Conservation (phyloP, 1,140 invertebrate species). For the Triops longicaudatus region DNA sequence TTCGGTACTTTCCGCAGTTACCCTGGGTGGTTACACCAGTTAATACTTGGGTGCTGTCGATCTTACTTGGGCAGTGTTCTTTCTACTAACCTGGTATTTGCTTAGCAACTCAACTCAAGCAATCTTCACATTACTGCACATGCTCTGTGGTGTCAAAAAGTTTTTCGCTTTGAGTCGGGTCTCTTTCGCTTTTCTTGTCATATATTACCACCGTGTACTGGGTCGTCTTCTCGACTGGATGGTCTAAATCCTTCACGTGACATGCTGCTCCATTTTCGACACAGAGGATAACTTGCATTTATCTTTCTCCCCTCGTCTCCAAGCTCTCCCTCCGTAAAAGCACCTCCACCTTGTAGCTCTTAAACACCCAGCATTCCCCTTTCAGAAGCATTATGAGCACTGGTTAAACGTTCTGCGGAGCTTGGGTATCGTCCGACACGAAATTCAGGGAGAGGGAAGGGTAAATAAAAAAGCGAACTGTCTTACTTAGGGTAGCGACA, state of each 20-base stretch:
- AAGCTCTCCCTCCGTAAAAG: background rate
- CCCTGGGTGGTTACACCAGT: background rate
- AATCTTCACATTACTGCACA: background rate
- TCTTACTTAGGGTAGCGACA: no score
- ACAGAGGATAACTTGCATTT: background rate
- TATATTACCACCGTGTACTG: background rate
- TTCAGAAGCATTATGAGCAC: background rate
- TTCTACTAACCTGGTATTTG: background rate
- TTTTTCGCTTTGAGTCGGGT: background rate
- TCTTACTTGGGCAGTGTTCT: background rate
- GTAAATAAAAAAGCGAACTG: background rate
- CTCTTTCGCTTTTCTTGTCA: constrained; percentile 9
- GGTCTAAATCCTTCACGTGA: constrained; percentile 5
- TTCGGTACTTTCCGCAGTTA: background rate
- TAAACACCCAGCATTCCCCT: background rate
- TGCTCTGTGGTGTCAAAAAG: background rate
- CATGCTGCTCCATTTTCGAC: background rate
- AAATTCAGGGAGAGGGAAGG: background rate
- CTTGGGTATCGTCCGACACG: background rate
- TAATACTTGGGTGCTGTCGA: background rate
- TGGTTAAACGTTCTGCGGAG: background rate
- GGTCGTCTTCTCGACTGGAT: background rate
- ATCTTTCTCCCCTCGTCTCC: background rate
- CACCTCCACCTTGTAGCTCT: background rate
- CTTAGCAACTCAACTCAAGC: background rate